Base-by-base conservation (phyloP, 2,797 vertebrate genomes). In the Anniella stebbinsi region DNA sequence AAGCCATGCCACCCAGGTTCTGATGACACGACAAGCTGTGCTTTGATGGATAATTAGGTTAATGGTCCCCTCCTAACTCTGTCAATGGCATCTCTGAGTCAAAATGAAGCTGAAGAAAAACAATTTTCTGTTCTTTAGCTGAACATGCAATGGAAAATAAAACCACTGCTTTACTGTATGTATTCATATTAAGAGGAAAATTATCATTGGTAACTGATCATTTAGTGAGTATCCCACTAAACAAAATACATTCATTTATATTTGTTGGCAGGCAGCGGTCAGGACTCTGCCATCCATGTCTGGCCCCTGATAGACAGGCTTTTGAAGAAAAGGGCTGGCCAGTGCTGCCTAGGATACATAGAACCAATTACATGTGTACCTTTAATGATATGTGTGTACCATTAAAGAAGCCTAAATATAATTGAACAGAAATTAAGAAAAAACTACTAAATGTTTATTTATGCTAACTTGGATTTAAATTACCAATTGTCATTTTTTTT, bases 401-500 rank as follows among this genome's bases (percentile, higher is more conserved):
- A n/a, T n/a, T 85, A 57, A 51, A 57, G 30, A 86, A 66, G 41
- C 48, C 33, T 87, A 54, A 33, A 30, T 45, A n/a, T 25, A 89
- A 33, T 41, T 28, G 57, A 77, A 67, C 4, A 82, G 78, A 93
- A 85, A 67, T 54, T 76, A 91, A 75, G 41, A 51, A 15, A 84
- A 93, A 80, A 72, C 41, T n/a, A 6, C 60, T 28, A 54, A 15
- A 4, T 41, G 41, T 84, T 36, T 87, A 86, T 7, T 36, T 87
- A 86, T 3, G 17, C 41, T 90, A 86, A 80, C 18, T 69, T 88
- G 7, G 30, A 25, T 70, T 51, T 48, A 18, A 0, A 84, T 84
- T 78, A 25, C 2, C n/a, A 54, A 38, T 78, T 90, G 12, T 72
- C 92, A 30, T 48, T 84, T 84, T 63, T 23, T 63, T 63, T 13